These are phyloP conservation scores for Mechanitis mazaeus DNA, from an alignment of 2,888 invertebrate genomes.

Conservation along the genomic window DNA sequence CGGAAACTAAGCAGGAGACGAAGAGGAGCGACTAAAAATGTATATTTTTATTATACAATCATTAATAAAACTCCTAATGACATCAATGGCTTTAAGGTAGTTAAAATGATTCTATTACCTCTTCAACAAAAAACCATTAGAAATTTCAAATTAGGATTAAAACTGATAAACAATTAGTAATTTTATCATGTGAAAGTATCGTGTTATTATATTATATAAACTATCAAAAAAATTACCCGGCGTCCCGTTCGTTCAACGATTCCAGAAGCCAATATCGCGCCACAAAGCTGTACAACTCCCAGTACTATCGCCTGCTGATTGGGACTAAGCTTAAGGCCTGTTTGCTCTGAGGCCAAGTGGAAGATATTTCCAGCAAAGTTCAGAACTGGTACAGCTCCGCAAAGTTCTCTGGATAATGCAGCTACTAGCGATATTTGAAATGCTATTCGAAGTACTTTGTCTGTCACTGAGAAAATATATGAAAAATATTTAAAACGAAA, in stretches of 20 bases:
- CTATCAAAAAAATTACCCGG: slow-evolving; percentile 42
- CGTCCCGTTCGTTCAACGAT: slow-evolving; percentile 59
- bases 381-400: slow-evolving; percentile 58
- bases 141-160: background rate
- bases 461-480: slow-evolving; percentile 46
- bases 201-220: no score
- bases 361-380: slow-evolving; percentile 69
- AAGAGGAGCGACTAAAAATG: slow-evolving; percentile 51
- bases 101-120: background rate
- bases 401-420: slow-evolving; percentile 53
- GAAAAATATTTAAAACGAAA: background rate
- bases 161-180: background rate
- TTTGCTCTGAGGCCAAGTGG: slow-evolving; percentile 43
- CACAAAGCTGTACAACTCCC: slow-evolving; percentile 58
- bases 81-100: no score
- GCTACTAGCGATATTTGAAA: slow-evolving; percentile 54
- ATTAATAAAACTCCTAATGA: background rate
- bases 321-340: slow-evolving; percentile 45
- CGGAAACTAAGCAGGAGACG: slow-evolving; percentile 52
- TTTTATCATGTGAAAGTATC: background rate
- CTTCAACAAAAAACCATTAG: background rate
- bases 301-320: slow-evolving; percentile 68
- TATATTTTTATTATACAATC: background rate
- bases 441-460: slow-evolving; percentile 55
- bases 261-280: slow-evolving; percentile 52